Evolutionary conservation across 1,140 invertebrate genomes (phyloP).

Genomic region (Achatina immaculata): DNA sequence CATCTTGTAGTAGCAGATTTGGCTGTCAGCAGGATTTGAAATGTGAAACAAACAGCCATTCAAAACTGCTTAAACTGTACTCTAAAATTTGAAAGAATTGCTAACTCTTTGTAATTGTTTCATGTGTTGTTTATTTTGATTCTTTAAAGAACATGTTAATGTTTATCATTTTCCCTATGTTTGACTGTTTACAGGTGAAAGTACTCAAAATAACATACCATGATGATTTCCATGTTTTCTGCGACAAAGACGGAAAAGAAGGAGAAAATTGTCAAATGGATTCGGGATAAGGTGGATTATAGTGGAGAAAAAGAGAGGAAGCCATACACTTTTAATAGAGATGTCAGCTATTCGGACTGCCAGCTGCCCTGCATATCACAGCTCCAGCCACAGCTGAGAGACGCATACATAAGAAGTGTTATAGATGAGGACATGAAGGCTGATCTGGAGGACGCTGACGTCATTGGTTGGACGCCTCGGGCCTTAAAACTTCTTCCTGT

Average conservation of each 20-base stretch:
- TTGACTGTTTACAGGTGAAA: not conserved
- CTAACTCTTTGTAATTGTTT: no score
- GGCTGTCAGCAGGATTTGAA: no score
- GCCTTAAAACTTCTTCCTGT: not conserved
- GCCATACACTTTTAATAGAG: constrained; percentile 4
- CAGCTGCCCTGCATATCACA: not conserved
- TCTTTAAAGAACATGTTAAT: not conserved
- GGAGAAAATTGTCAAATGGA: not conserved
- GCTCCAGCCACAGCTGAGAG: not conserved
- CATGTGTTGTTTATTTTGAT: not conserved
- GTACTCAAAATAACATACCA: not conserved
- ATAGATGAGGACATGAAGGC: constrained; percentile 8
- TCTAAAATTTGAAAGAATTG: no score
- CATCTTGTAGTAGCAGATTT: no score
- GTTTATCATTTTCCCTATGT: not conserved
- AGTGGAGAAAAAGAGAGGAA: not conserved
- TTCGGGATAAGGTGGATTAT: constrained; percentile 9
- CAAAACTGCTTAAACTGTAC: no score
- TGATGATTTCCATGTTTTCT: not conserved
- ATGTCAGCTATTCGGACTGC: not conserved
- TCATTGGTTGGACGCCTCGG: not conserved
- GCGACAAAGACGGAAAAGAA: not conserved
- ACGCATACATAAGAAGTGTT: not conserved
- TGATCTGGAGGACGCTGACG: not conserved
- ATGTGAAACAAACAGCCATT: no score